A percentile compares a stretch with the other conserved stretches of the same genome.
Conservation (phyloP, 2,797 vertebrate species). For the Platalea minor region DNA sequence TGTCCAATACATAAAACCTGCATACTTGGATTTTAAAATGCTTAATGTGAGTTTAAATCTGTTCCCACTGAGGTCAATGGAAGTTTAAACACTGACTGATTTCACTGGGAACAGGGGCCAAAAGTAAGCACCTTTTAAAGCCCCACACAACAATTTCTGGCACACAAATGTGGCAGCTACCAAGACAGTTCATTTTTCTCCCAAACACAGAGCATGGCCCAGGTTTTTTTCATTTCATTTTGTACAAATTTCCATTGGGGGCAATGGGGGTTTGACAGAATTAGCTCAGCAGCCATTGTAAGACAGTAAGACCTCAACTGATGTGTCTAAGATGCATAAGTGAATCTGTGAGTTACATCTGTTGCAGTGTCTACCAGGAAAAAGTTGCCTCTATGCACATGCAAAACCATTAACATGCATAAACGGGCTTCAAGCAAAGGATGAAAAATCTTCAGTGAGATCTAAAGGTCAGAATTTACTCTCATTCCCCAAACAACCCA, state of each 20-base stretch:
- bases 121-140: slow-evolving; percentile 52
- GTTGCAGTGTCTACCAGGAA: neutral
- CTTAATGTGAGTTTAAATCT: slow-evolving; percentile 20
- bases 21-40: slow-evolving; percentile 11
- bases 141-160: slow-evolving; percentile 30
- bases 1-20: neutral
- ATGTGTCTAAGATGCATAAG: neutral
- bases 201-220: neutral
- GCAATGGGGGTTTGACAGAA: neutral
- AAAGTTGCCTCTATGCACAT: neutral
- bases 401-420: neutral
- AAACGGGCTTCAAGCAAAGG: neutral
- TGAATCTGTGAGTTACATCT: neutral
- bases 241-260: neutral
- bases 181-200: slow-evolving; percentile 44
- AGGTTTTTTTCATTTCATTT: neutral
- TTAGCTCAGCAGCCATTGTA: neutral
- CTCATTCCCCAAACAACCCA: neutral
- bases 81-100: slow-evolving; percentile 50
- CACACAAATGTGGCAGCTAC: slow-evolving; percentile 17
- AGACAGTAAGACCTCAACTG: neutral
- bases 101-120: slow-evolving; percentile 31
- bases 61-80: slow-evolving; percentile 24
- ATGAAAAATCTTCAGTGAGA: neutral
- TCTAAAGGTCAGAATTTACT: neutral